These are phyloP conservation scores for Parnassius apollo DNA, from an alignment of 2,888 invertebrate genomes.

Conservation along the genomic window DNA sequence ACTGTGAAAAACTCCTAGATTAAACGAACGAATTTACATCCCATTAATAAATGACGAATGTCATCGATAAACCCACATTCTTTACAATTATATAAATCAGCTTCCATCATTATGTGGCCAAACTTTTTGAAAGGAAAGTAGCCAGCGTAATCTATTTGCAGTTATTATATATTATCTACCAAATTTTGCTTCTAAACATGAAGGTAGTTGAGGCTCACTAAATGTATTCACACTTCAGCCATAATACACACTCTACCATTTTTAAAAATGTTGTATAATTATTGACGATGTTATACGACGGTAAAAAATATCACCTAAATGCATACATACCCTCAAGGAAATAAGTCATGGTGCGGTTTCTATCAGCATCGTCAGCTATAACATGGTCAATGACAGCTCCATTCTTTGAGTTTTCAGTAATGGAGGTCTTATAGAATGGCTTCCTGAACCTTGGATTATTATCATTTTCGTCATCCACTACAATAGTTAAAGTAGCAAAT, in stretches of 20 bases:
- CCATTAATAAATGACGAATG: too few relatives aligned
- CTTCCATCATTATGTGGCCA: too few relatives aligned
- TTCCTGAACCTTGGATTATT: slow-evolving; percentile 92
- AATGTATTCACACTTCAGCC: neutral
- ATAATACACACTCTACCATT: too few relatives aligned
- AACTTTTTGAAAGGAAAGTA: too few relatives aligned
- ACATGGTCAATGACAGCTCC: slow-evolving; percentile 90
- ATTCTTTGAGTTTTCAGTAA: slow-evolving; percentile 93
- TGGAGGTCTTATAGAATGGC: slow-evolving; percentile 88
- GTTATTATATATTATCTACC: too few relatives aligned
- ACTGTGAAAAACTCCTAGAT: too few relatives aligned
- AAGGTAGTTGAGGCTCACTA: neutral
- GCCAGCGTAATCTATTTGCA: too few relatives aligned
- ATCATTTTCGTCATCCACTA: slow-evolving; percentile 93
- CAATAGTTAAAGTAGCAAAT: slow-evolving; percentile 86
- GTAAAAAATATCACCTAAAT: neutral
- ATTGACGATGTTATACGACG: too few relatives aligned
- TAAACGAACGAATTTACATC: too few relatives aligned
- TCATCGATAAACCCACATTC: too few relatives aligned
- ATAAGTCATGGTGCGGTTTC: slow-evolving; percentile 91
- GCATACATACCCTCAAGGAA: slow-evolving; percentile 82
- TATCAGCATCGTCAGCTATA: slow-evolving; percentile 92
- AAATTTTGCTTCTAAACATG: neutral
- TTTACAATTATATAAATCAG: too few relatives aligned
- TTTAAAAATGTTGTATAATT: too few relatives aligned